A percentile compares a stretch with the other conserved stretches of the same genome.
Conservation (phyloP, 2,113 vertebrate species). For the Salvelinus fontinalis region DNA sequence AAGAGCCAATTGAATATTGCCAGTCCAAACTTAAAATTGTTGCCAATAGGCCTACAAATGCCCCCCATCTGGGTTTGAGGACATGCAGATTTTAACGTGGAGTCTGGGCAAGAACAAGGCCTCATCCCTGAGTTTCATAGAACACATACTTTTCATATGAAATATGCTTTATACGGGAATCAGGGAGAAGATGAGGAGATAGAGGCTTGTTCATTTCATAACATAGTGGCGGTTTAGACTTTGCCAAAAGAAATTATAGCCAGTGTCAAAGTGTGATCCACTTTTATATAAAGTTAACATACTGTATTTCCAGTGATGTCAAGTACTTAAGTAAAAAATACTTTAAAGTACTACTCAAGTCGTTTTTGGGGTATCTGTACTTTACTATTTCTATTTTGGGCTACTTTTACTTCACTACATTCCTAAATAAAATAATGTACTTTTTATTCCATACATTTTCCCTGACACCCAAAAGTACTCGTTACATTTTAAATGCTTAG, state of each 20-base stretch:
- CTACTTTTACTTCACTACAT: too few species aligned
- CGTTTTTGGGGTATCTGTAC: too few species aligned
- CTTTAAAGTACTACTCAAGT: too few species aligned
- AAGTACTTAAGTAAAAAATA: too few species aligned
- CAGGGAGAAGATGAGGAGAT: neutral
- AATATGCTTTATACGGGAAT: neutral
- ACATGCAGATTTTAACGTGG: slow-evolving; percentile 24
- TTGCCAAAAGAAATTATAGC: slow-evolving; percentile 31
- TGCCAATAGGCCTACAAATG: neutral
- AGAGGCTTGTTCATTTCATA: neutral
- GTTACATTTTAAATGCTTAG: too few species aligned
- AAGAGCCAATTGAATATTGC: neutral
- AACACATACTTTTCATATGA: neutral
- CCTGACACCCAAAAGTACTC: too few species aligned
- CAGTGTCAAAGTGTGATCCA: slow-evolving; percentile 39
- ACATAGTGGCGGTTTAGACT: slow-evolving; percentile 1
- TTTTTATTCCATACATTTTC: too few species aligned
- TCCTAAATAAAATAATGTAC: too few species aligned
- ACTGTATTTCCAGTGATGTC: neutral
- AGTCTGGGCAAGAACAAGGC: neutral
- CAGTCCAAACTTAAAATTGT: too few species aligned
- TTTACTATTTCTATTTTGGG: too few species aligned
- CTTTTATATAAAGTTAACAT: slow-evolving; percentile 46
- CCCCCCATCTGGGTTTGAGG: neutral
- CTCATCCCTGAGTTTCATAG: neutral